phyloP scores from a whole-genome alignment of 2,797 vertebrate species.

The Parotocinclus haroldoi region DNA sequence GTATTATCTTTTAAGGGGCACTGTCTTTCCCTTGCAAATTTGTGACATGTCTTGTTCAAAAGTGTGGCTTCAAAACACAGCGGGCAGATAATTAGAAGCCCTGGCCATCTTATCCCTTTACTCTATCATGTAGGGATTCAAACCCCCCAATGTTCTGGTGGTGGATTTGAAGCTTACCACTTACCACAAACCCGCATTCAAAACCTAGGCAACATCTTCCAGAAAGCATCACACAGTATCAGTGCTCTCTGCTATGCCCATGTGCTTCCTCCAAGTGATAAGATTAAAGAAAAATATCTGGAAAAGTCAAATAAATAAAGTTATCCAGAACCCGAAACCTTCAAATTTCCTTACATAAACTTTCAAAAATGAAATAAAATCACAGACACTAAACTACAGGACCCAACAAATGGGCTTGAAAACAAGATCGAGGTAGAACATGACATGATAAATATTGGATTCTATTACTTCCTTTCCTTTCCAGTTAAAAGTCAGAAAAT shows the following conservation, averaged over 20 bases:
- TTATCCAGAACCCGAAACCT: slow-evolving; percentile 11
- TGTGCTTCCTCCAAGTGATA: slow-evolving; percentile 1
- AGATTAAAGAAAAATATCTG: too few relatives aligned
- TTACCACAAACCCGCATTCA: background rate
- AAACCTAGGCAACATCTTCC: background rate
- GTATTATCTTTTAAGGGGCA: slow-evolving; percentile 1
- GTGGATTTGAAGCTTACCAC: background rate
- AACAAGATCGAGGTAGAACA: too few relatives aligned
- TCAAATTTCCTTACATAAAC: background rate
- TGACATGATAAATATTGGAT: too few relatives aligned
- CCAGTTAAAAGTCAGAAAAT: too few relatives aligned
- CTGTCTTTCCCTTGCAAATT: slow-evolving; percentile 11
- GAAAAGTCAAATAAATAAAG: background rate
- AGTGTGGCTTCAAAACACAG: slow-evolving; percentile 1
- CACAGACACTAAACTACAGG: too few relatives aligned
- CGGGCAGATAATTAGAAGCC: slow-evolving; percentile 4
- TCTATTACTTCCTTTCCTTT: too few relatives aligned
- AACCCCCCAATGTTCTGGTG: background rate
- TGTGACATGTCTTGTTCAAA: slow-evolving; percentile 3
- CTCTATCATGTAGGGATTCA: slow-evolving; percentile 2
- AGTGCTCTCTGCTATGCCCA: background rate
- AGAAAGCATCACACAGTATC: background rate
- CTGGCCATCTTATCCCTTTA: background rate
- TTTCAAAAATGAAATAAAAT: too few relatives aligned
- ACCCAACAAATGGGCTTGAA: too few relatives aligned